phyloP scores from a whole-genome alignment of 2,113 vertebrate species.

The Sarotherodon lohbergeri region DNA sequence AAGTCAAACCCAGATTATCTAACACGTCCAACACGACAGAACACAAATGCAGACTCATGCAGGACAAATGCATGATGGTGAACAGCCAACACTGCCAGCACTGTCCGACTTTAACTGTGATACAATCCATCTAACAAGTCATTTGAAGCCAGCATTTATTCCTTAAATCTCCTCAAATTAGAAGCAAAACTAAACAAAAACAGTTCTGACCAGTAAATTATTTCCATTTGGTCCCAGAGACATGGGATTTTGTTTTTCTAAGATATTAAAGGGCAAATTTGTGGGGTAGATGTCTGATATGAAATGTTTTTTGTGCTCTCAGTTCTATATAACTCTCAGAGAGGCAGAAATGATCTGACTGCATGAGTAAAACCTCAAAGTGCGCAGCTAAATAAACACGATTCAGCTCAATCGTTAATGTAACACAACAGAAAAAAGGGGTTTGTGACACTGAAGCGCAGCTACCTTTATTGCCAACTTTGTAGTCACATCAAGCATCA shows the following conservation, averaged over 20 bases:
- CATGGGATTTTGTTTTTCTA: background rate
- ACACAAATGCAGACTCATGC: conserved; percentile 21
- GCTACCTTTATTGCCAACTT: background rate
- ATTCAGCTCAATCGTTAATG: background rate
- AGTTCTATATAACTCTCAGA: background rate
- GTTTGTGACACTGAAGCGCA: background rate
- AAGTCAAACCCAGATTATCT: background rate
- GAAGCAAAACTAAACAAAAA: background rate
- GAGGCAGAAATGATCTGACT: background rate
- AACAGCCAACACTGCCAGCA: conserved; percentile 2
- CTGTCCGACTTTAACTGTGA: background rate
- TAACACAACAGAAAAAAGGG: background rate
- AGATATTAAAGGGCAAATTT: background rate
- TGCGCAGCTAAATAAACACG: background rate
- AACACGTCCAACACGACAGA: background rate
- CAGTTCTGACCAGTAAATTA: background rate
- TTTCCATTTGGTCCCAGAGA: background rate
- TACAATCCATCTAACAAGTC: conserved; percentile 17
- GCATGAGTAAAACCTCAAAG: background rate
- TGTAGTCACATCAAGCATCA: background rate
- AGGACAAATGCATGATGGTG: background rate
- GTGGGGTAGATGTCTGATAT: background rate
- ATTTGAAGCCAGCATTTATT: background rate
- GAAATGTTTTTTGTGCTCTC: background rate
- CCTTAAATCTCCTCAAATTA: background rate